Conservation (phyloP, 1,140 invertebrate species). For the Teleogryllus occipitalis region DNA sequence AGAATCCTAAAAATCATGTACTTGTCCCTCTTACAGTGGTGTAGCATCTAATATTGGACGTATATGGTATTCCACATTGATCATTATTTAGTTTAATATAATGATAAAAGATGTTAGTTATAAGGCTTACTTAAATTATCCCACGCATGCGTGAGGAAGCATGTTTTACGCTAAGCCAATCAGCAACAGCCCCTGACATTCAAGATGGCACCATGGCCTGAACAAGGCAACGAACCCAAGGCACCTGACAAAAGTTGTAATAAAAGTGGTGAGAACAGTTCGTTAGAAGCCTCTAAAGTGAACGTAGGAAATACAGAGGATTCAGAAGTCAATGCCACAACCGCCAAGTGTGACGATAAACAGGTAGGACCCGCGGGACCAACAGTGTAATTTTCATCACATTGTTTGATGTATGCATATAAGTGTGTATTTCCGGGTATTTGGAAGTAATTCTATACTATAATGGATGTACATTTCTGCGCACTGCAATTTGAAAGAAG, state of each 20-base stretch:
- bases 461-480: no score
- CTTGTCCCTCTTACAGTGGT: no score
- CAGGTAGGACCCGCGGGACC: conserved; percentile 17
- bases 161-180: conserved; percentile 22
- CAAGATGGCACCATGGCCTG: conserved; percentile 62
- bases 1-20: no score
- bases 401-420: neutral
- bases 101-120: no score
- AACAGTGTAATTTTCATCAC: neutral
- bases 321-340: conserved; percentile 15
- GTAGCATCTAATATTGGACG: no score
- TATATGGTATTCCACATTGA: no score
- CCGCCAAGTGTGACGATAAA: conserved; percentile 21
- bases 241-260: conserved; percentile 48
- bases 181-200: conserved; percentile 26
- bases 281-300: conserved; percentile 18
- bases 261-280: conserved; percentile 20
- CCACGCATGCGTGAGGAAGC: conserved; percentile 19
- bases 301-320: conserved; percentile 15
- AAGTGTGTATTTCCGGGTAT: neutral
- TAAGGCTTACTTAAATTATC: conserved; percentile 9
- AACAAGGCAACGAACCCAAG: conserved; percentile 58
- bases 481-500: no score
- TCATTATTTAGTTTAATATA: no score
- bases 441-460: no score